Conservation (phyloP, 35 echinoderm and acorn worm genomes). For the Nesometra sesokonis region DNA sequence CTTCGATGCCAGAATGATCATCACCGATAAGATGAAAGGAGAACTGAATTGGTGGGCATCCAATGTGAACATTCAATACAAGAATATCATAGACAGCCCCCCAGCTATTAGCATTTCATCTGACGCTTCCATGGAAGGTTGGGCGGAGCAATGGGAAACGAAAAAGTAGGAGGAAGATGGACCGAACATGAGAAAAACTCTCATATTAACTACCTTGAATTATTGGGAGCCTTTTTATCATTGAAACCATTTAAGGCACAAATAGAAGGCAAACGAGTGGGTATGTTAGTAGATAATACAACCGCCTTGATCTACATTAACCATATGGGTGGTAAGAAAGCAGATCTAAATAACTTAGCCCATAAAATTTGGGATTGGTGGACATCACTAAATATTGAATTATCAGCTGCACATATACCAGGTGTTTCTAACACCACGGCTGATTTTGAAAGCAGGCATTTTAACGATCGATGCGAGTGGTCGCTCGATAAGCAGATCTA, state of each 20-base stretch:
- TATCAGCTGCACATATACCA: background rate
- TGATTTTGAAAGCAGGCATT: background rate
- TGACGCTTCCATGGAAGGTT: background rate
- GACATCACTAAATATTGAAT: background rate
- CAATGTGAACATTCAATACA: background rate
- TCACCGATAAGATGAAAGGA: background rate
- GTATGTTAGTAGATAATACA: background rate
- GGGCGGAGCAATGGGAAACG: background rate
- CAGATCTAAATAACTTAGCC: slow-evolving; percentile 12
- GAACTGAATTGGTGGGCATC: background rate
- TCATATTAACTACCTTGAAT: background rate
- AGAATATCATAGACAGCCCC: background rate
- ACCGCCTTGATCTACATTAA: slow-evolving; percentile 16
- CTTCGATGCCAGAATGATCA: background rate
- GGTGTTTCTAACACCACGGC: background rate
- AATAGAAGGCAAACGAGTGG: background rate
- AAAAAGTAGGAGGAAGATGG: background rate
- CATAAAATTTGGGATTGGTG: background rate
- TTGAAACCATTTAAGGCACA: background rate
- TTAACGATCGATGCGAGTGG: background rate
- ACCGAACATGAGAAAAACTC: background rate
- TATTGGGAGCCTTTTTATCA: background rate
- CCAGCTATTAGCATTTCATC: background rate
- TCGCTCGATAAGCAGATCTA: background rate
- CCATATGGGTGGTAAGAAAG: slow-evolving; percentile 14